Percentiles rank a stretch among this genome's conserved stretches.
These are phyloP conservation scores for Peromyscus nudipes DNA, from an alignment of 2,797 vertebrate species.

Conservation along the genomic window DNA sequence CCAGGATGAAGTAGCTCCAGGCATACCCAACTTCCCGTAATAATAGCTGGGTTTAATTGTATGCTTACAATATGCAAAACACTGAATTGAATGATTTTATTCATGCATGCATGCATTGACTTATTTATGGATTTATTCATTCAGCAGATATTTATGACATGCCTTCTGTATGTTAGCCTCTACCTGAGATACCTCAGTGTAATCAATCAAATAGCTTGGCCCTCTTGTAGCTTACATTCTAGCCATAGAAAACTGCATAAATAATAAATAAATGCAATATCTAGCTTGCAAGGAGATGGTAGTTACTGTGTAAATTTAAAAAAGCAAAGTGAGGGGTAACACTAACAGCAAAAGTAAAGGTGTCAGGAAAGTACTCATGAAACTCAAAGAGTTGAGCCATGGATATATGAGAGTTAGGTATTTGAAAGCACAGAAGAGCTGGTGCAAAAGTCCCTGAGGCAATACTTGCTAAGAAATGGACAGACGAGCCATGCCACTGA, in stretches of 20 bases:
- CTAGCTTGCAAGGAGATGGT: not conserved
- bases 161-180: not conserved
- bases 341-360: not conserved
- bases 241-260: not conserved
- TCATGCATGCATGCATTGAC: not conserved
- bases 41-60: not conserved
- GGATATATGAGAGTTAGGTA: not conserved
- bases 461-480: not conserved
- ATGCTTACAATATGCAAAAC: not conserved
- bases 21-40: not conserved
- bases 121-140: constrained; percentile 3
- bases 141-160: not conserved
- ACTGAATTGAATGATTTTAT: not conserved
- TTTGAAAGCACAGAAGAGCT: not conserved
- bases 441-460: not conserved
- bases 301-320: not conserved
- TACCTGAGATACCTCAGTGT: not conserved
- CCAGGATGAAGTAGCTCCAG: not conserved
- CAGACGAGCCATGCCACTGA: not conserved
- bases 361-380: not conserved
- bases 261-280: not conserved
- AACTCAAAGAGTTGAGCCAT: not conserved
- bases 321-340: not conserved
- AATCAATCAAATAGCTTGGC: not conserved
- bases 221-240: not conserved